A percentile compares a stretch with the other conserved stretches of the same genome.
phyloP scores from a whole-genome alignment of 2,888 invertebrate genomes.

The Trissolcus brochymenae region DNA sequence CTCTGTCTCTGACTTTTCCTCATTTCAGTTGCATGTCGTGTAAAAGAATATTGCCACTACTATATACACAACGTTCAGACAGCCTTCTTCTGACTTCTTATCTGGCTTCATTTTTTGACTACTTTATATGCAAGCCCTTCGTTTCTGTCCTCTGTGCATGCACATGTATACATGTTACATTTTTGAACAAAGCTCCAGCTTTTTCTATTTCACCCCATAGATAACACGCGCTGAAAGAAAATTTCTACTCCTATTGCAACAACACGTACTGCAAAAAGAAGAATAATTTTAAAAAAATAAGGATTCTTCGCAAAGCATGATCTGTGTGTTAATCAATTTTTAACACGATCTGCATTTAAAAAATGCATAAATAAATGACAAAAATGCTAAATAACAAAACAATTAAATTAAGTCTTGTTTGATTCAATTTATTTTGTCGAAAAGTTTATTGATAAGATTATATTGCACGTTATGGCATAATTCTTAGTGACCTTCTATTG shows the following conservation, averaged over 20 bases:
- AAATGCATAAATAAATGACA: too few species aligned
- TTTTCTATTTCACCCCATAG: conserved; percentile 37
- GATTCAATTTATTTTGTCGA: too few species aligned
- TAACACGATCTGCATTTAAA: too few species aligned
- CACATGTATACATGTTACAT: conserved; percentile 22
- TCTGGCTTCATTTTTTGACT: conserved; percentile 73
- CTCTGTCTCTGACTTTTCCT: conserved; percentile 37
- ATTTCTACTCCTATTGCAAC: conserved; percentile 49
- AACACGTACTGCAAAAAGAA: conserved; percentile 29
- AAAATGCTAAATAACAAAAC: too few species aligned
- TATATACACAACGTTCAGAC: conserved; percentile 61
- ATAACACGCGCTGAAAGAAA: conserved; percentile 39
- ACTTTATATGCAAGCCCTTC: conserved; percentile 74
- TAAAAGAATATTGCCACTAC: conserved; percentile 61
- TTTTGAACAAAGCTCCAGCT: conserved; percentile 41
- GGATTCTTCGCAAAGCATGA: conserved; percentile 5
- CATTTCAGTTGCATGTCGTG: conserved; percentile 59
- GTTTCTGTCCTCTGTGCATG: conserved; percentile 56
- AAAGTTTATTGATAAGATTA: too few species aligned
- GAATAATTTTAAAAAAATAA: conserved; percentile 16
- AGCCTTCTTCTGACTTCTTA: conserved; percentile 59
- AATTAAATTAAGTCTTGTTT: too few species aligned
- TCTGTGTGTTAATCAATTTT: too few species aligned
- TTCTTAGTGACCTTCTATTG: not conserved
- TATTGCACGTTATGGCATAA: too few species aligned